Conservation (phyloP, 2,797 vertebrate genomes). For the Gila robusta region DNA sequence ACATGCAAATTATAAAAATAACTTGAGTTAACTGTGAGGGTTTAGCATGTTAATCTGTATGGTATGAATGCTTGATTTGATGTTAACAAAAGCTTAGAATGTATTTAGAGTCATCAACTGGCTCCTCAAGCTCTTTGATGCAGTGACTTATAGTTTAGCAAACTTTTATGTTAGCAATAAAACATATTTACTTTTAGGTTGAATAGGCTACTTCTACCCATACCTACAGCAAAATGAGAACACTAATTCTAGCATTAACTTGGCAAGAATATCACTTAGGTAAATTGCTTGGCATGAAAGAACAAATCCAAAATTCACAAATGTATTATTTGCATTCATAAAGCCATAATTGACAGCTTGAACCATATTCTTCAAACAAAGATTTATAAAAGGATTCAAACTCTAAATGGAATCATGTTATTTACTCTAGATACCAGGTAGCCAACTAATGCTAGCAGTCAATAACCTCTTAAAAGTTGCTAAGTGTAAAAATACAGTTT, state of each 20-base stretch:
- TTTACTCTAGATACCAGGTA: not conserved
- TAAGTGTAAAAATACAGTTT: not conserved
- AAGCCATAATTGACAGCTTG: constrained; percentile 1
- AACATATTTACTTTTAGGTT: not conserved
- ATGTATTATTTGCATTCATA: constrained; percentile 10
- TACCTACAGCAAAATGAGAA: not conserved
- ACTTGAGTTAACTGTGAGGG: not conserved
- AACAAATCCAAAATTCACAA: not conserved
- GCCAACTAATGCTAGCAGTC: not conserved
- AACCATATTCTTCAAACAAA: not conserved
- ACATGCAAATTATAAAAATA: not conserved
- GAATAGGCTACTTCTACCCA: not conserved
- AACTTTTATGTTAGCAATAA: not conserved
- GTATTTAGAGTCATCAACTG: not conserved
- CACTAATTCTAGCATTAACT: not conserved
- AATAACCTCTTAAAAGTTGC: not conserved
- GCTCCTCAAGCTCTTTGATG: not conserved
- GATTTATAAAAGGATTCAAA: not conserved
- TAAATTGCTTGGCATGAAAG: not conserved
- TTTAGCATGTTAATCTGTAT: not conserved
- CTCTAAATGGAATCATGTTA: not conserved
- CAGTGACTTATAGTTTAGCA: not conserved
- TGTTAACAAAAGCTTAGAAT: not conserved
- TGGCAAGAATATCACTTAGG: not conserved
- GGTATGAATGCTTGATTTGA: not conserved